phyloP scores from a whole-genome alignment of 1,140 invertebrate genomes.

The Platyura marginata region DNA sequence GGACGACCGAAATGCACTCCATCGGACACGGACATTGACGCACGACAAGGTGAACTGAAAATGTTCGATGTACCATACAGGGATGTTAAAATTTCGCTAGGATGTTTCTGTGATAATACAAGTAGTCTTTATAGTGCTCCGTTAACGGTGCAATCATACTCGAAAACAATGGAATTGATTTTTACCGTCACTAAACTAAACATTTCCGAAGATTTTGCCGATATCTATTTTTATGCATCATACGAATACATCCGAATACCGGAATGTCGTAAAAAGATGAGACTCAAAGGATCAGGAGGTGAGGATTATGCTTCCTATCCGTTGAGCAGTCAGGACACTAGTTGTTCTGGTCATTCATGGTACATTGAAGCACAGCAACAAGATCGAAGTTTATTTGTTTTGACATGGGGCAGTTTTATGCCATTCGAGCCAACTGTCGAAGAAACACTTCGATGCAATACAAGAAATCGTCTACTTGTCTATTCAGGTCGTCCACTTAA shows the following conservation, averaged over 20 bases:
- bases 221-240: slow-evolving; percentile 44
- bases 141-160: slow-evolving; percentile 40
- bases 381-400: slow-evolving; percentile 51
- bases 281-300: slow-evolving; percentile 38
- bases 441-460: slow-evolving; percentile 37
- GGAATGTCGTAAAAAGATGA: slow-evolving; percentile 41
- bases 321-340: slow-evolving; percentile 34
- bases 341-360: slow-evolving; percentile 56
- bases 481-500: slow-evolving; percentile 41
- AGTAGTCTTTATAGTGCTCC: slow-evolving; percentile 29
- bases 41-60: slow-evolving; percentile 33
- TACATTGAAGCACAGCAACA: slow-evolving; percentile 45
- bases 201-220: slow-evolving; percentile 48
- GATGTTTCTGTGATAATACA: slow-evolving; percentile 48
- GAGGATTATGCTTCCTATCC: slow-evolving; percentile 38
- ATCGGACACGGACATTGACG: slow-evolving; percentile 27
- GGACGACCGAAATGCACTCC: slow-evolving; percentile 30
- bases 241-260: slow-evolving; percentile 43
- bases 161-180: slow-evolving; percentile 38
- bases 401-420: slow-evolving; percentile 49
- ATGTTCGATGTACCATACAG: slow-evolving; percentile 45
- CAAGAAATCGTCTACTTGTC: slow-evolving; percentile 37
- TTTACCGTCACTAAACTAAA: slow-evolving; percentile 42
- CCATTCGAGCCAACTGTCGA: slow-evolving; percentile 28
- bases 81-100: slow-evolving; percentile 36